Evolutionary conservation across 2,113 vertebrate genomes (phyloP).

Genomic region (Triplophysa siluroides): DNA sequence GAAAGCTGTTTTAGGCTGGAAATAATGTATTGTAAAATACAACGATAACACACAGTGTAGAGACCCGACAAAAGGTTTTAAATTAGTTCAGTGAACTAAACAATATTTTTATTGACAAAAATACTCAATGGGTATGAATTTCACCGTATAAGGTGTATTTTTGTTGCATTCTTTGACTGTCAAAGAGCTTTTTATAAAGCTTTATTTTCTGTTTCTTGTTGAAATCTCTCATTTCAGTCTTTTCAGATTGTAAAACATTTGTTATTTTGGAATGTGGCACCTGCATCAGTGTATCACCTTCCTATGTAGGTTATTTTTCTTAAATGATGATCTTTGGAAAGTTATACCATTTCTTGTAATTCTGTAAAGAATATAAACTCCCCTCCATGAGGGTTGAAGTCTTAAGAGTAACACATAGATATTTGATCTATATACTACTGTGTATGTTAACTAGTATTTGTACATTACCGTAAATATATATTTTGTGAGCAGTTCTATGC

Average conservation of each 20-base stretch:
- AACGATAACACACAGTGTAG: too few species aligned
- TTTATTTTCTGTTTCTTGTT: constrained; percentile 21
- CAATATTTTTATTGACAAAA: not conserved
- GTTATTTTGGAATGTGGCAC: not conserved
- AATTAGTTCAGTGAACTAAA: too few species aligned
- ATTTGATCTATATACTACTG: constrained; percentile 19
- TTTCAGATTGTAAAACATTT: not conserved
- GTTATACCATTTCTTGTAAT: not conserved
- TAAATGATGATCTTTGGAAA: not conserved
- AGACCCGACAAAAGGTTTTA: too few species aligned
- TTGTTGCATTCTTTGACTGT: not conserved
- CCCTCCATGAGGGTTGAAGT: not conserved
- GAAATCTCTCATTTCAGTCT: not conserved
- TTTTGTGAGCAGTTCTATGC: too few species aligned
- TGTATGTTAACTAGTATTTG: constrained; percentile 13
- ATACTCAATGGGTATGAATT: not conserved
- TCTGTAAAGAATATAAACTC: not conserved
- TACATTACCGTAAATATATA: not conserved
- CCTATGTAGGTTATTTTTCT: not conserved
- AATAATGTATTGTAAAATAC: too few species aligned
- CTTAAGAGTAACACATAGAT: not conserved
- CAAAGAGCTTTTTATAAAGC: not conserved
- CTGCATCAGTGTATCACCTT: not conserved
- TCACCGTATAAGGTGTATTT: not conserved
- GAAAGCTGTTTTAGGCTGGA: too few species aligned